Conservation (phyloP, 2,113 vertebrate genomes). For the Bothrops jararaca region DNA sequence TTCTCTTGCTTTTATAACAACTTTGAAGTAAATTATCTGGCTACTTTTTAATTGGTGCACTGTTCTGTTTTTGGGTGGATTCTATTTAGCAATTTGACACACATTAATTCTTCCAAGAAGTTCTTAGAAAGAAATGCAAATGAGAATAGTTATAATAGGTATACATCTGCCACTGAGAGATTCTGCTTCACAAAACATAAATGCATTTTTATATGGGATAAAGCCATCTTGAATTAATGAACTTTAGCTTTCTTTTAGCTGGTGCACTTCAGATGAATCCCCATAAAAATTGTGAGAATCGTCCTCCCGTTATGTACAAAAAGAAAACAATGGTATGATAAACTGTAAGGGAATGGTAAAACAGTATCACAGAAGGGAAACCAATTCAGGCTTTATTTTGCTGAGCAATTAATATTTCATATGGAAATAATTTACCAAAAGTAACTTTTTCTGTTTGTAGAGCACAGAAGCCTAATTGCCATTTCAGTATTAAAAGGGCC, state of each 20-base stretch:
- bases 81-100: neutral
- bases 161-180: neutral
- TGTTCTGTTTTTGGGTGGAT: neutral
- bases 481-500: neutral
- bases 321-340: neutral
- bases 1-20: neutral
- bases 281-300: neutral
- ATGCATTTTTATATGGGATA: neutral
- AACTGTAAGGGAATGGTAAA: neutral
- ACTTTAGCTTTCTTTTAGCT: neutral
- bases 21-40: neutral
- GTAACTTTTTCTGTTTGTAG: neutral
- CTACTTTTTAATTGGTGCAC: neutral
- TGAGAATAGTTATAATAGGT: slow-evolving; percentile 3
- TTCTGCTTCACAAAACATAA: neutral
- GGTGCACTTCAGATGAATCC: neutral
- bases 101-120: slow-evolving; percentile 16
- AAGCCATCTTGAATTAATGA: neutral
- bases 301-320: slow-evolving; percentile 4
- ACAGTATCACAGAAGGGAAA: neutral
- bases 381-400: neutral
- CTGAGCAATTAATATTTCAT: neutral
- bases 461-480: neutral
- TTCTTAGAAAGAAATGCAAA: slow-evolving; percentile 10
- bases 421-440: neutral